A percentile compares a stretch with the other conserved stretches of the same genome.
Conservation (phyloP, 1,140 invertebrate genomes). For the Chironomus tepperi region DNA sequence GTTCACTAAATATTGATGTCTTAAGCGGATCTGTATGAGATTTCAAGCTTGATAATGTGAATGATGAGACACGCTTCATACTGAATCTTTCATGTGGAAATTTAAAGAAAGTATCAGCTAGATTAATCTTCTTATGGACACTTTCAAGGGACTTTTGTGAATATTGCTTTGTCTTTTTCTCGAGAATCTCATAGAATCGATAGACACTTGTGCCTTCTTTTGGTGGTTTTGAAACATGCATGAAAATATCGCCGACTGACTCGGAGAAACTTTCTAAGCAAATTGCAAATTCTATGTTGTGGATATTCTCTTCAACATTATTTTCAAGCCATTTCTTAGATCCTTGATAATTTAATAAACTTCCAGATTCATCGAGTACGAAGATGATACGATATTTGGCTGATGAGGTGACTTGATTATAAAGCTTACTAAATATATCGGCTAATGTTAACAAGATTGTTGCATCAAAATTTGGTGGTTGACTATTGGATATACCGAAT, state of each 20-base stretch:
- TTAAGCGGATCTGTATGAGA: constrained; percentile 50
- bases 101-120: constrained; percentile 83
- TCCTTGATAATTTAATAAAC: constrained; percentile 87
- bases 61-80: constrained; percentile 80
- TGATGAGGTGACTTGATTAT: constrained; percentile 66
- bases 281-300: constrained; percentile 82
- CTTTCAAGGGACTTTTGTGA: constrained; percentile 59
- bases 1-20: constrained; percentile 51
- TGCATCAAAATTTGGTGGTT: constrained; percentile 56
- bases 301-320: constrained; percentile 58
- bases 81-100: constrained; percentile 98
- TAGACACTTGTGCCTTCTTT: constrained; percentile 70
- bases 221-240: constrained; percentile 95
- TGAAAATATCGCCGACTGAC: constrained; percentile 51
- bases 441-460: constrained; percentile 81
- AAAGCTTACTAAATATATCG: constrained; percentile 85
- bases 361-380: constrained; percentile 81
- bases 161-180: constrained; percentile 52
- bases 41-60: constrained; percentile 78
- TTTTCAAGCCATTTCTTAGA: constrained; percentile 96
- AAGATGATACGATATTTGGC: constrained; percentile 86
- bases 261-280: constrained; percentile 82
- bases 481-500: constrained; percentile 65
- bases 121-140: constrained; percentile 94
- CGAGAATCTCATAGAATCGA: constrained; percentile 46